These are phyloP conservation scores for Poeciliopsis gracilis DNA, from an alignment of 2,797 vertebrate genomes.

Conservation along the genomic window DNA sequence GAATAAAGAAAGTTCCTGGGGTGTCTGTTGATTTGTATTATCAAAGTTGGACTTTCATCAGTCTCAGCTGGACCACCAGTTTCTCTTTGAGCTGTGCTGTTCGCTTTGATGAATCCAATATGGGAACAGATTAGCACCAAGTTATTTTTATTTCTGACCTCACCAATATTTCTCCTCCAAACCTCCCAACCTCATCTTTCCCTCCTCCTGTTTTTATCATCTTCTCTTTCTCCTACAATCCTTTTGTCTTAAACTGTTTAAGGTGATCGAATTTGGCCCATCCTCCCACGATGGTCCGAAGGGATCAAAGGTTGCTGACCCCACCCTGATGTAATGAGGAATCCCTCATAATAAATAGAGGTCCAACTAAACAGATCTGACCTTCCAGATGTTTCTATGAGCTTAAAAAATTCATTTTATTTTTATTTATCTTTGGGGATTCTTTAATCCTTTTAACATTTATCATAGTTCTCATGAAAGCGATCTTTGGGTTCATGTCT, in stretches of 20 bases:
- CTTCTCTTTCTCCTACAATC: constrained; percentile 54
- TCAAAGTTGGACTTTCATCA: constrained; percentile 26
- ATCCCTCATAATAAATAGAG: constrained; percentile 67
- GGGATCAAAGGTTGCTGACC: constrained; percentile 78
- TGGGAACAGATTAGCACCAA: constrained; percentile 73
- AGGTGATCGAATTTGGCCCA: constrained; percentile 77
- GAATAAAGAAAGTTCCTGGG: background rate
- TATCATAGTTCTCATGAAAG: constrained; percentile 70
- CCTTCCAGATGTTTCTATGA: constrained; percentile 54
- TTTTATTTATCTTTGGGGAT: constrained; percentile 34
- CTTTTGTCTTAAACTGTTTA: constrained; percentile 81
- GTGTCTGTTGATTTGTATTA: constrained; percentile 6
- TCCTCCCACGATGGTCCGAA: constrained; percentile 75
- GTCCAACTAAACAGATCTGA: constrained; percentile 63
- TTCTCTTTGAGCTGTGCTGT: constrained; percentile 56
- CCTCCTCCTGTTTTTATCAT: constrained; percentile 60
- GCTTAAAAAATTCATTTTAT: constrained; percentile 34
- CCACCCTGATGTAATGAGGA: constrained; percentile 59
- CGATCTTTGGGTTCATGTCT: constrained; percentile 69
- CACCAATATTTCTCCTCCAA: constrained; percentile 36
- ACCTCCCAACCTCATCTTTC: constrained; percentile 48
- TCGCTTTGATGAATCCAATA: constrained; percentile 70
- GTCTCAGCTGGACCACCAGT: constrained; percentile 67
- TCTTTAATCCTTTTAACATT: constrained; percentile 62
- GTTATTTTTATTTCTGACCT: constrained; percentile 63